Percentiles rank a stretch among this genome's conserved stretches.
Conservation (phyloP, 2,888 invertebrate species). For the Hesperia comma region DNA sequence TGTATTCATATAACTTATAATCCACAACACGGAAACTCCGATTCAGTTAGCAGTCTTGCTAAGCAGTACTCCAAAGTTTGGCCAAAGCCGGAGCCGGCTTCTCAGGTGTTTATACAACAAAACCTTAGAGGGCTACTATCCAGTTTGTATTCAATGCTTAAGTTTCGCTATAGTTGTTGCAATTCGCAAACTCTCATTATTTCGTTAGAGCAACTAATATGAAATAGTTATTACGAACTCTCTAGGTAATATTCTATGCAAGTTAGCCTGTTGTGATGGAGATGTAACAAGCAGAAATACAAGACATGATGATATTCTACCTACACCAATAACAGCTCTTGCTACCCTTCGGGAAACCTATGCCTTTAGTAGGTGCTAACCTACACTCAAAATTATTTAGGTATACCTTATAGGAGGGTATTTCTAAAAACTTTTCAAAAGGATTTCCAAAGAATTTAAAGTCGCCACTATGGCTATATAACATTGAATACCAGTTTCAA, state of each 20-base stretch:
- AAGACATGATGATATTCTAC: not conserved
- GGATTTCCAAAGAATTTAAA: too few relatives aligned
- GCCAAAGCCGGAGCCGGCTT: not conserved
- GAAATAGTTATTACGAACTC: conserved; percentile 2
- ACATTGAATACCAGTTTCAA: too few relatives aligned
- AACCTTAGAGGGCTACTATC: conserved; percentile 23
- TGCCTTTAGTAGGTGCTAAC: too few relatives aligned
- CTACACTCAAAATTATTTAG: too few relatives aligned
- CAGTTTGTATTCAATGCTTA: conserved; percentile 13
- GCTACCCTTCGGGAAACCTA: too few relatives aligned
- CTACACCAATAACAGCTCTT: too few relatives aligned
- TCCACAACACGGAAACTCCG: not conserved
- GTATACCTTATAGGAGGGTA: too few relatives aligned
- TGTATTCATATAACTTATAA: not conserved
- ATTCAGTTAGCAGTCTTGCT: conserved; percentile 5
- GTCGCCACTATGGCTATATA: too few relatives aligned
- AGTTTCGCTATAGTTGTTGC: conserved; percentile 8
- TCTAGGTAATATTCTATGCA: not conserved
- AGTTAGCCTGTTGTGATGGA: conserved; percentile 30
- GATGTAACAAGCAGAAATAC: conserved; percentile 1
- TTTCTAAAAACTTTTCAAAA: too few relatives aligned
- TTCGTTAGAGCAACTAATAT: conserved; percentile 6
- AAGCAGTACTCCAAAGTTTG: conserved; percentile 7
- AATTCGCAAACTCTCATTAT: not conserved
- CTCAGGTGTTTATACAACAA: conserved; percentile 14